Base-by-base conservation (phyloP, 1,140 invertebrate species). In the Lepidotrigona ventralis region DNA sequence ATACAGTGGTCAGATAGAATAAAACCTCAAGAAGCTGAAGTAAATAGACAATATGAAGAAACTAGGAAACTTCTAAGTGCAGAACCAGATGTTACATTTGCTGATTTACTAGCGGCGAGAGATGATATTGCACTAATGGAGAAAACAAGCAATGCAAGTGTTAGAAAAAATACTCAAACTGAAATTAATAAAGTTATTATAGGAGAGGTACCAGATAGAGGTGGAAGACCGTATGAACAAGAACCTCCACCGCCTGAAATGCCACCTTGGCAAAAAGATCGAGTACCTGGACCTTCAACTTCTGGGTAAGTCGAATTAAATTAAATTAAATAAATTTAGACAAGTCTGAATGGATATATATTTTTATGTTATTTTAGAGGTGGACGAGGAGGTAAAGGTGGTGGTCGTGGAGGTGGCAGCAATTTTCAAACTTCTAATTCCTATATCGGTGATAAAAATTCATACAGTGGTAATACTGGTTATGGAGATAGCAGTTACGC, bases 181-280 rank as follows among this genome's bases (percentile, higher is more conserved):
- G 94, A 96, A 68, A 95, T 99, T 3, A 98, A 98, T 86, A 97
- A 96, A 95, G 96, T 98, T 79, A 96, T 98, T 54, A 99, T 99
- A 93, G 98, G 98, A 11, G 83, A 70, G 15, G 93, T 98, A 12
- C 97, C 97, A 5, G 97, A 99, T 93, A 95, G 98, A 91, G 98
- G 98, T 73, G 98, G 98, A 8, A 94, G 98, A 85, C 96, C 98
- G 1, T 96, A 96, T 90, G 98, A 99, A 91, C 96, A 98, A 90
- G 97, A 98, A 85, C 96, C 98, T 9, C 98, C 98, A 2, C 98
- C 98, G 11, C 98, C 98, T 19, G 98, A 99, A 95, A 99, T 99
- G 98, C 98, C 98, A 17, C 96, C 97, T 1, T 99, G 98, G 97
- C 96, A 97, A 90, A 97, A 98, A 87, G 93, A 96, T 84, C 90